These are phyloP conservation scores for Marcusenius ussheri DNA, from an alignment of 2,113 vertebrate species.

Conservation along the genomic window DNA sequence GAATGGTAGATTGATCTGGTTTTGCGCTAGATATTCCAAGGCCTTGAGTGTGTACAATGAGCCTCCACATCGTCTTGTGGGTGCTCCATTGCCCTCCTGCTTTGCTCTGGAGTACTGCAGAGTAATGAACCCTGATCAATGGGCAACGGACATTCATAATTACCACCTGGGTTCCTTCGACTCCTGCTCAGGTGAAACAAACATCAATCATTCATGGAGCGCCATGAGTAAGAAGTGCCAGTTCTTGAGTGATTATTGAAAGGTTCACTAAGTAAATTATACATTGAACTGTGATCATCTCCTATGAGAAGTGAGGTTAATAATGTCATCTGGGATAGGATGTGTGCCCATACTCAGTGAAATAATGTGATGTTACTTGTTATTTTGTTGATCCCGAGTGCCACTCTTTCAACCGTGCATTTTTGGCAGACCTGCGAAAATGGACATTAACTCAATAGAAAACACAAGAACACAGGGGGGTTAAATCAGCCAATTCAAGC, in stretches of 20 bases:
- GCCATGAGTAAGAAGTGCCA: constrained; percentile 36
- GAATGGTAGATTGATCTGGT: not conserved
- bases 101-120: not conserved
- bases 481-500: not conserved
- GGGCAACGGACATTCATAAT: constrained; percentile 24
- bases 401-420: not conserved
- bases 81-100: not conserved
- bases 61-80: not conserved
- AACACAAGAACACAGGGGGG: not conserved
- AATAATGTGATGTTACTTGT: not conserved
- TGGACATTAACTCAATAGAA: not conserved
- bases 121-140: constrained; percentile 20
- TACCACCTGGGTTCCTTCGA: not conserved
- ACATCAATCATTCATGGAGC: constrained; percentile 31
- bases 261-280: constrained; percentile 54
- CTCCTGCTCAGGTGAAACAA: constrained; percentile 26
- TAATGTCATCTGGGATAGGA: constrained; percentile 51
- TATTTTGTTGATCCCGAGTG: not conserved
- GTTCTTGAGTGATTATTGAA: constrained; percentile 47
- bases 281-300: constrained; percentile 28
- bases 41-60: not conserved
- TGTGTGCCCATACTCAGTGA: constrained; percentile 24
- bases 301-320: constrained; percentile 40
- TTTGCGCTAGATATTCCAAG: not conserved
- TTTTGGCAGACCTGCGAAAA: not conserved